phyloP scores from a whole-genome alignment of 1,140 invertebrate species.

The Gryon sp. region DNA sequence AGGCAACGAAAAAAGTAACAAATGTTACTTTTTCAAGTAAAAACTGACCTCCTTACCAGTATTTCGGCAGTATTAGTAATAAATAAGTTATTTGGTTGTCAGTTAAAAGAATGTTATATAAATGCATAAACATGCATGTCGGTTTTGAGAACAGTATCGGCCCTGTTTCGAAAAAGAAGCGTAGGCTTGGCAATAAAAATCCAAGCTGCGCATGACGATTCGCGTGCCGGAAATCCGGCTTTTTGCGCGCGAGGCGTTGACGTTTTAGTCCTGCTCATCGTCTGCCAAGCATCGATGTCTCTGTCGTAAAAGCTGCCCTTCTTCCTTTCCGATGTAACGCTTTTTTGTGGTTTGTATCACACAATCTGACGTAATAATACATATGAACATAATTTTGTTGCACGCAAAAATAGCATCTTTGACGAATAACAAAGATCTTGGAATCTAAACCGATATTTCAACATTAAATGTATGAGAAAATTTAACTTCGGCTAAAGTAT shows the following conservation, averaged over 20 bases:
- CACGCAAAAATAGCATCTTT: too few species aligned
- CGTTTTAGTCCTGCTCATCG: constrained; percentile 53
- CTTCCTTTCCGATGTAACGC: constrained; percentile 7
- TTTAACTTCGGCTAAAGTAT: too few species aligned
- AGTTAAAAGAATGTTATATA: constrained; percentile 52
- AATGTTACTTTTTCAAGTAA: too few species aligned
- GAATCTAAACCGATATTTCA: too few species aligned
- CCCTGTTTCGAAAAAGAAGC: constrained; percentile 44
- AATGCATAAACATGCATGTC: constrained; percentile 7
- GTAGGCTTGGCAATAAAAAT: constrained; percentile 61
- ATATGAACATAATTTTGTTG: too few species aligned
- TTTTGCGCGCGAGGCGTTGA: constrained; percentile 49
- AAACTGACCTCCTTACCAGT: too few species aligned
- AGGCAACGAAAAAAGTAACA: too few species aligned
- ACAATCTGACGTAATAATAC: too few species aligned
- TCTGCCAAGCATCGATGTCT: constrained; percentile 69
- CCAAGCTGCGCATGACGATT: constrained; percentile 63
- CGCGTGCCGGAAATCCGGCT: constrained; percentile 64
- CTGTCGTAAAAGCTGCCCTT: constrained; percentile 36
- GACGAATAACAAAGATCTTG: too few species aligned
- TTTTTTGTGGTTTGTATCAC: constrained; percentile 25
- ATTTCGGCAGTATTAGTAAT: neutral
- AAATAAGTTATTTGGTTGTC: too few species aligned
- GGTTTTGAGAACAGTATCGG: constrained; percentile 22
- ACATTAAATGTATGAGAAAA: too few species aligned